Evolutionary conservation across 1,140 invertebrate genomes (phyloP), one percentile per base, ranked within the genome.

Genomic region (Linepithema humile): DNA sequence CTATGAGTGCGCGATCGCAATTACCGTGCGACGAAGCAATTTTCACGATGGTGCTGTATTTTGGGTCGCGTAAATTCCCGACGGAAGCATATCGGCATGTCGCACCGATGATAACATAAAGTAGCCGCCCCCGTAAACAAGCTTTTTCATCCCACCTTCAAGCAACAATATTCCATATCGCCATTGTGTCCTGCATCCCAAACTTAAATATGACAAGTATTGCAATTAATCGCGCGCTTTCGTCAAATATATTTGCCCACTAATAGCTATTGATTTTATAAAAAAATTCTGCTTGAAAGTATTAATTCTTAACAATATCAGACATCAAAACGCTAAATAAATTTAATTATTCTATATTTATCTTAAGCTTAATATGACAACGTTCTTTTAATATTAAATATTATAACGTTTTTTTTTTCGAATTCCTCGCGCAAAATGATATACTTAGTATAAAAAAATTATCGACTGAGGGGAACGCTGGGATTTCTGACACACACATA

Each of bases 51-150:
- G 40, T 48, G 50, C 17, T 32, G 45, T 75, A 77, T 40, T 48
- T 53, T 29, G 65, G 48, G 35, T 53, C n/a, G 62, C 45, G 35
- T 12, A 38, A 73, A 59, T 32, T 15, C 55, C 38, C 55, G 29
- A 70, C 75, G 12, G 55, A 3, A 32, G 29, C n/a, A 83, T 83
- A 83, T 86, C 38, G 62, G 40, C 32, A 26, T 23, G 50, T 50
- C 23, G 59, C 70, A 40, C 73, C 65, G 26, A 73, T 72, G 70
- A 87, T 86, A 82, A 87, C 72, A 70, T 77, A 83, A 86, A 69
- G 53, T 86, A 72, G 55, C n/a, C 17, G 10, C 40, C 10, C 32
- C 1, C 32, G 50, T 50, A 86, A 73, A 85, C 85, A 50, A 86
- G 70, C 48, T 55, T 70, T 80, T 70, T 70, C 20, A 10, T 17